phyloP scores from a whole-genome alignment of 2,888 invertebrate genomes.

The Morpho helenor region DNA sequence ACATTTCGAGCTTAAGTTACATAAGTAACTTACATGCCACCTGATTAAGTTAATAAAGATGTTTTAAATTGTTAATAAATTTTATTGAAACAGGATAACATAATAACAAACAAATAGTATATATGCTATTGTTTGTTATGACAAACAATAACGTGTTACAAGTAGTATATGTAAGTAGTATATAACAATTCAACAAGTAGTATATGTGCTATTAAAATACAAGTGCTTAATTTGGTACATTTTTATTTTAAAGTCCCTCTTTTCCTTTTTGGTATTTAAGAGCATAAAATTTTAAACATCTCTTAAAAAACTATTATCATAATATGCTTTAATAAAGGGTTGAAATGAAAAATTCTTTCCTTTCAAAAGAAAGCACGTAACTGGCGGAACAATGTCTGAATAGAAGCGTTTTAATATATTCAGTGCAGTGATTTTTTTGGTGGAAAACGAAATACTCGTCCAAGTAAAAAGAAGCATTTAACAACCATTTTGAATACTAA shows the following conservation, averaged over 20 bases:
- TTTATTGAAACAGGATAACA: too few species aligned
- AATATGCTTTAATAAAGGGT: conserved; percentile 34
- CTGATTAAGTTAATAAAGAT: too few species aligned
- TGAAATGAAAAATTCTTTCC: conserved; percentile 47
- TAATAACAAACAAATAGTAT: too few species aligned
- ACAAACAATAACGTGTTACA: too few species aligned
- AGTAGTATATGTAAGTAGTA: too few species aligned
- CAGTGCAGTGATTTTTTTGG: conserved; percentile 13
- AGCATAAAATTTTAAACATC: conserved; percentile 29
- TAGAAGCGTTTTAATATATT: conserved; percentile 16
- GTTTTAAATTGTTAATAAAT: too few species aligned
- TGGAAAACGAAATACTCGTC: conserved; percentile 5
- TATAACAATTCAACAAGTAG: too few species aligned
- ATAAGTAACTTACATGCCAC: too few species aligned
- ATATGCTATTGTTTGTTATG: too few species aligned
- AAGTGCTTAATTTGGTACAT: conserved; percentile 15
- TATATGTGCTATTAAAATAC: not conserved
- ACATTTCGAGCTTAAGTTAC: too few species aligned
- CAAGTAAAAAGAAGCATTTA: conserved; percentile 3
- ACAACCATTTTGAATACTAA: not conserved
- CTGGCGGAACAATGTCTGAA: conserved; percentile 15
- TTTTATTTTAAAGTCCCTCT: conserved; percentile 23
- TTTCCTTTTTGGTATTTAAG: conserved; percentile 32
- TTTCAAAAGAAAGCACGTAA: conserved; percentile 23
- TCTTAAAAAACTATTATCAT: conserved; percentile 31